Evolutionary conservation across 2,113 vertebrate species (phyloP).

Genomic region (Microcebus tavaratra): DNA sequence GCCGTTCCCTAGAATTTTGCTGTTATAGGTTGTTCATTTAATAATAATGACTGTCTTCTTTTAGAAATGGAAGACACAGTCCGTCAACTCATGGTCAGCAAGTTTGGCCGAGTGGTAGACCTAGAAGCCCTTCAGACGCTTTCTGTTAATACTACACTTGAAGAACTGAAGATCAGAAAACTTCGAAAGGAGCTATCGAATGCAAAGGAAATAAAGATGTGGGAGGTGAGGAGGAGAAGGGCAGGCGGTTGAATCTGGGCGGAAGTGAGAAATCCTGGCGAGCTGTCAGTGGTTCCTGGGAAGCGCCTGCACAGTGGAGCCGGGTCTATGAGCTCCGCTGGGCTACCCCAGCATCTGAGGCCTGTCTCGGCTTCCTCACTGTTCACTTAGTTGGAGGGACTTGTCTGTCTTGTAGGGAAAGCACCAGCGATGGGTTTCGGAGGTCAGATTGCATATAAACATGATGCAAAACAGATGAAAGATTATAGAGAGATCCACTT

Average conservation of each 20-base stretch:
- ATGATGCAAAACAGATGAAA: neutral
- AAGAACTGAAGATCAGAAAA: constrained; percentile 90
- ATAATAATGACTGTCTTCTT: constrained; percentile 16
- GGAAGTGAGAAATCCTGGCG: neutral
- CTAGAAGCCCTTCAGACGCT: constrained; percentile 91
- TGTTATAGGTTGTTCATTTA: neutral
- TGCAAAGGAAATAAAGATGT: constrained; percentile 85
- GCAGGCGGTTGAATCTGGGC: neutral
- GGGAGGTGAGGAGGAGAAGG: constrained; percentile 86
- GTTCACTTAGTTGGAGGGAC: neutral
- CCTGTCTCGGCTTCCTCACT: neutral
- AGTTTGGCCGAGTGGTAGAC: constrained; percentile 92
- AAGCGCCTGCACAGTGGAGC: neutral
- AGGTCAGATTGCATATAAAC: neutral
- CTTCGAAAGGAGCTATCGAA: constrained; percentile 83
- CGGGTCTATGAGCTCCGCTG: accelerated
- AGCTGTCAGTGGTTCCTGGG: neutral
- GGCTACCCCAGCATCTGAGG: neutral
- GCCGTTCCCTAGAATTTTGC: neutral
- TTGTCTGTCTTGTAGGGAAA: neutral
- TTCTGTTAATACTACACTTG: constrained; percentile 87
- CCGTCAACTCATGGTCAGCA: constrained; percentile 89
- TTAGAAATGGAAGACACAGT: constrained; percentile 89
- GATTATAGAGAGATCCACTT: neutral
- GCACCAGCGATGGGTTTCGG: neutral